A percentile compares a stretch with the other conserved stretches of the same genome.
Conservation (phyloP, 2,113 vertebrate species). For the Sinosuthora webbiana region DNA sequence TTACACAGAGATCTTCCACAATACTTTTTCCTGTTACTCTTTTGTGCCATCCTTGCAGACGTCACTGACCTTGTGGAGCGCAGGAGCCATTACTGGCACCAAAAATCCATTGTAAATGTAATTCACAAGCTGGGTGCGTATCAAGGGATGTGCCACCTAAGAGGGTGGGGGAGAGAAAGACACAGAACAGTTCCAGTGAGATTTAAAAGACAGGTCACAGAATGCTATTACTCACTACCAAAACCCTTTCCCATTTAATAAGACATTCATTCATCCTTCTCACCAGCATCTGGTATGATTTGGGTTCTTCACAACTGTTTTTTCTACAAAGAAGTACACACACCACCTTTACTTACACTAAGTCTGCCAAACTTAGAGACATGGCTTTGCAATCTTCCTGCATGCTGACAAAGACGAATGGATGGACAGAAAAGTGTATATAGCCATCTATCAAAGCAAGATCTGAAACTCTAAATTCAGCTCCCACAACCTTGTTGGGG, state of each 20-base stretch:
- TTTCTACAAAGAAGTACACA: not conserved
- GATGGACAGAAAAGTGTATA: not conserved
- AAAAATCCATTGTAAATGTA: constrained; percentile 99
- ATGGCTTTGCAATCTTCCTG: not conserved
- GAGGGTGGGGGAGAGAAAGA: not conserved
- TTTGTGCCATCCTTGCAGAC: not conserved
- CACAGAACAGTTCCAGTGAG: not conserved
- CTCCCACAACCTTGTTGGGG: not conserved
- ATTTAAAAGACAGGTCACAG: not conserved
- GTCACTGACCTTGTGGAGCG: constrained; percentile 90
- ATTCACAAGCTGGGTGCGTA: constrained; percentile 89
- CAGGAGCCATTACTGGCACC: constrained; percentile 93
- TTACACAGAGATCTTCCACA: not conserved
- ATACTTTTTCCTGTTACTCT: rapidly evolving
- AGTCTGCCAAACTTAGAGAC: not conserved
- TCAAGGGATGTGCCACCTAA: constrained; percentile 87
- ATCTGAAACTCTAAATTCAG: constrained; percentile 16
- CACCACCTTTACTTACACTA: not conserved
- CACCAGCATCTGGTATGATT: not conserved
- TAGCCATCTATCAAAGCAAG: not conserved
- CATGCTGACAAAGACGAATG: constrained; percentile 7
- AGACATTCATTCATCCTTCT: not conserved
- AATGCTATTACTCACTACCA: not conserved
- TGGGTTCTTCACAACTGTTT: not conserved
- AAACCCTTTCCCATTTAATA: not conserved